phyloP scores from a whole-genome alignment of 2,797 vertebrate genomes.

The Parauchenoglanis ngamensis region DNA sequence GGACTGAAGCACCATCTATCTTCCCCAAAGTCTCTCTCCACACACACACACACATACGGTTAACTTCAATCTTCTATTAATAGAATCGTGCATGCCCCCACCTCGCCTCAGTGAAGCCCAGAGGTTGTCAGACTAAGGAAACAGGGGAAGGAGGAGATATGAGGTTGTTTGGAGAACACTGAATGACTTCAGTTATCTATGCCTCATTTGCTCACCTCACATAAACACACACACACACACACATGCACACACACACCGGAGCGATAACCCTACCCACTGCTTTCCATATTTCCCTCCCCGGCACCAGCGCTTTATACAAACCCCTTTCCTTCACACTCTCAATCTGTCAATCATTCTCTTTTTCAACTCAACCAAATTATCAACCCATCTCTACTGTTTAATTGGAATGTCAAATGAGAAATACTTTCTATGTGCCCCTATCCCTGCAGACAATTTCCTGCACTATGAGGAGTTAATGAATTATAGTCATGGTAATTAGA shows the following conservation, averaged over 20 bases:
- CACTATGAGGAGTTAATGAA: constrained; percentile 52
- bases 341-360: constrained; percentile 37
- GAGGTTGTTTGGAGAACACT: constrained; percentile 7
- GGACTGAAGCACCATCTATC: constrained; percentile 43
- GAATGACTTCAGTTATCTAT: constrained; percentile 46
- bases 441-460: constrained; percentile 54
- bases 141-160: constrained; percentile 2
- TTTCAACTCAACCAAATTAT: constrained; percentile 23
- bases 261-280: constrained; percentile 12
- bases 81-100: constrained; percentile 30
- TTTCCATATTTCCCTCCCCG: neutral
- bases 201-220: constrained; percentile 27
- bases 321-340: constrained; percentile 8
- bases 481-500: constrained; percentile 57
- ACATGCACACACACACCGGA: constrained; percentile 24
- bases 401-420: constrained; percentile 36
- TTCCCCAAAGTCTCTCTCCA: constrained; percentile 35
- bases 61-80: constrained; percentile 37
- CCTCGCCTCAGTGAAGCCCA: constrained; percentile 12
- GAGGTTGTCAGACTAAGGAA: constrained; percentile 42
- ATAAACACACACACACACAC: neutral
- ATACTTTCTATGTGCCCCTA: constrained; percentile 45
- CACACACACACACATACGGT: constrained; percentile 12
- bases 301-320: neutral
- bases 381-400: constrained; percentile 21